Conservation (phyloP, 2,113 vertebrate genomes). For the Abramis brama region DNA sequence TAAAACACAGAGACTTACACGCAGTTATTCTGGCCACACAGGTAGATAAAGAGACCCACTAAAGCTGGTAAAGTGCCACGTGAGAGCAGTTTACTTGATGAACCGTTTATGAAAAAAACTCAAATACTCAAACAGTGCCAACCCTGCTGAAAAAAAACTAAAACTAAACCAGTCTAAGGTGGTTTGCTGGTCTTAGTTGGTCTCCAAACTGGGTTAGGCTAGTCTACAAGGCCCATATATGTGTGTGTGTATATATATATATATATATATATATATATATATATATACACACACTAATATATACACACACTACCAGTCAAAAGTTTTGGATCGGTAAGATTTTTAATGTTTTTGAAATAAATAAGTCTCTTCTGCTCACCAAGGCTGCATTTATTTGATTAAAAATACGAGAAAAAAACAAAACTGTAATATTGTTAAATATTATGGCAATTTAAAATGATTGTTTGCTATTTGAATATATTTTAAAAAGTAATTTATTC, state of each 20-base stretch:
- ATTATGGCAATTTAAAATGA: no score
- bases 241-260: background rate
- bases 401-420: no score
- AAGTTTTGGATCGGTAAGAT: no score
- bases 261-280: no score
- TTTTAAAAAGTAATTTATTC: no score
- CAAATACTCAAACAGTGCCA: background rate
- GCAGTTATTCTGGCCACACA: slow-evolving; percentile 48
- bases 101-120: slow-evolving; percentile 28
- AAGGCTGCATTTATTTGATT: no score
- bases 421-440: no score
- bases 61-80: slow-evolving; percentile 20
- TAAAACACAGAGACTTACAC: background rate
- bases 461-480: no score
- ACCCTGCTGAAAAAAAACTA: background rate
- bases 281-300: no score
- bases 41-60: slow-evolving; percentile 37
- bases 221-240: background rate
- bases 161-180: background rate
- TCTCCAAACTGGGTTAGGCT: background rate
- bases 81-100: slow-evolving; percentile 9
- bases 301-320: no score
- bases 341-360: no score
- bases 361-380: no score
- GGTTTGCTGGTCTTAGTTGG: background rate